Percentiles rank a stretch among this genome's conserved stretches.
phyloP scores from a whole-genome alignment of 2,888 invertebrate species.

The Melieria omissa region DNA sequence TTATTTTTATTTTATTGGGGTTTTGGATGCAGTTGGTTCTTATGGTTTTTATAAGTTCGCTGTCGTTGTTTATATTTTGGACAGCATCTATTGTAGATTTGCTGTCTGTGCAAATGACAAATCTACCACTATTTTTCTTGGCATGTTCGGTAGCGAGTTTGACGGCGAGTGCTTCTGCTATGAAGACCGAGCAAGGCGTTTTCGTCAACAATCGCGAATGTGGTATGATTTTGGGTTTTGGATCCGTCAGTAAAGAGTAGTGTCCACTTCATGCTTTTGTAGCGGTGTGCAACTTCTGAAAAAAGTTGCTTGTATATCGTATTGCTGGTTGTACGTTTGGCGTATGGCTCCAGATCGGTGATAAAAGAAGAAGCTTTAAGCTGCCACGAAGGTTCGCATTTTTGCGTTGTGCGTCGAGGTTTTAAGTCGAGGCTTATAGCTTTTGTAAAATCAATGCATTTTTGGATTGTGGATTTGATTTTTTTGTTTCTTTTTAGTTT shows the following conservation, averaged over 20 bases:
- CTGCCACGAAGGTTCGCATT: not conserved
- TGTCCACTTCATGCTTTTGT: not conserved
- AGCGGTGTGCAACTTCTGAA: not conserved
- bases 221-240: not conserved
- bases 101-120: no score
- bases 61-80: no score
- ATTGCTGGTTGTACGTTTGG: not conserved
- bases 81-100: no score
- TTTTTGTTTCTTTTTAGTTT: not conserved
- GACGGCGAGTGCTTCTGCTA: not conserved
- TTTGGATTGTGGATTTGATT: not conserved
- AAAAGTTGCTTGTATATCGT: not conserved
- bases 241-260: not conserved
- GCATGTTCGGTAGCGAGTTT: not conserved
- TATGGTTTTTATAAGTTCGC: no score
- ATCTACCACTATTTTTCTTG: not conserved
- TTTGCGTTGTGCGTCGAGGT: not conserved
- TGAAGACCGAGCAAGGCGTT: not conserved
- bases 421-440: no score
- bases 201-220: not conserved
- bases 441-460: no score
- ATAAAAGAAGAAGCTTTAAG: not conserved
- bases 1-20: no score
- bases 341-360: not conserved
- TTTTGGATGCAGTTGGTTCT: no score